Conservation (phyloP, 2,888 invertebrate genomes). For the Pogonocherus hispidulus region DNA sequence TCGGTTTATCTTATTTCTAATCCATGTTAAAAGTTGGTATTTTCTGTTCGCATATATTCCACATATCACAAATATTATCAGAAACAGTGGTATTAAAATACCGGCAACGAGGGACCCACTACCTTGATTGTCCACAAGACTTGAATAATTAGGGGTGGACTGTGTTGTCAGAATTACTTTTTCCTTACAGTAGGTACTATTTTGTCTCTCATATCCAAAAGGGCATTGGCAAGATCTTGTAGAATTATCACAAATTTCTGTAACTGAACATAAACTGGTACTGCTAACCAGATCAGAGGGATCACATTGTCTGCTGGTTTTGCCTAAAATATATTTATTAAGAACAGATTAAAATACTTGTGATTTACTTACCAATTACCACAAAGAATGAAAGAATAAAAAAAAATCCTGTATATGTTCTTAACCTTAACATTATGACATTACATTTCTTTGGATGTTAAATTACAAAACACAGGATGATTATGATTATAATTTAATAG, state of each 20-base stretch:
- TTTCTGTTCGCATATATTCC: slow-evolving; percentile 62
- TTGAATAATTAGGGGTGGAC: slow-evolving; percentile 56
- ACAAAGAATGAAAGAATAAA: slow-evolving; percentile 41
- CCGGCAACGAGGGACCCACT: slow-evolving; percentile 62
- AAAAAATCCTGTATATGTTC: slow-evolving; percentile 40
- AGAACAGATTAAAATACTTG: background rate
- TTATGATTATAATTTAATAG: slow-evolving; percentile 11
- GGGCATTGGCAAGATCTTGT: slow-evolving; percentile 59
- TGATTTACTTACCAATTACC: slow-evolving; percentile 17
- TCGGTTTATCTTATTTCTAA: slow-evolving; percentile 63
- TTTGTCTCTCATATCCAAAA: slow-evolving; percentile 53
- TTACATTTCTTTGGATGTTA: slow-evolving; percentile 49
- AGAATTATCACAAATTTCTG: slow-evolving; percentile 58
- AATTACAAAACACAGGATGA: background rate
- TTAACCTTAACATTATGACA: slow-evolving; percentile 50
- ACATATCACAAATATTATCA: slow-evolving; percentile 65
- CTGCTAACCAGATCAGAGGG: slow-evolving; percentile 39
- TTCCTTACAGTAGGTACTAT: slow-evolving; percentile 49
- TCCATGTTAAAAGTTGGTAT: slow-evolving; percentile 62
- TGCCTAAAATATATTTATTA: slow-evolving; percentile 44
- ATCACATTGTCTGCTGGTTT: slow-evolving; percentile 49
- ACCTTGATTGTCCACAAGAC: slow-evolving; percentile 58
- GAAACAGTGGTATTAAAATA: slow-evolving; percentile 62
- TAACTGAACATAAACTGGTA: slow-evolving; percentile 54
- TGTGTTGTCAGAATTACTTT: slow-evolving; percentile 40